phyloP scores from a whole-genome alignment of 92 coral and sea anemone genomes.

The Meandrina meandrites region DNA sequence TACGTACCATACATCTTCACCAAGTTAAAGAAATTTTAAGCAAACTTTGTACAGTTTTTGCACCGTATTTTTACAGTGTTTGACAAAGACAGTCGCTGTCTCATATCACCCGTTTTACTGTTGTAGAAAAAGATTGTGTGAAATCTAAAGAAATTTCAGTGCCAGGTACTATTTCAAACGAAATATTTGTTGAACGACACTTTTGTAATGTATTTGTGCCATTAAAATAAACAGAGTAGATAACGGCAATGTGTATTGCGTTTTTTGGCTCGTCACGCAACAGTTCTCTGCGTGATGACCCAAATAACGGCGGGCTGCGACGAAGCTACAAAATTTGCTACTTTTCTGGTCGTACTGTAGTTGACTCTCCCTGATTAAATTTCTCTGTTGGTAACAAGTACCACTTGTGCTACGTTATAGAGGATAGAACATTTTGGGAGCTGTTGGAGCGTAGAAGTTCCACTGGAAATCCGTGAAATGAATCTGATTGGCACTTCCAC shows the following conservation, averaged over 20 bases:
- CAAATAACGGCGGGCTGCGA: neutral
- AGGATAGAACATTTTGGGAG: no score
- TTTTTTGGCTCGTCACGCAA: neutral
- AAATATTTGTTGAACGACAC: neutral
- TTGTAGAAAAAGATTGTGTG: neutral
- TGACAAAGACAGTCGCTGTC: no score
- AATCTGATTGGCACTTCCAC: no score
- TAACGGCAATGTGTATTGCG: neutral
- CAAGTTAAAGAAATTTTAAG: neutral
- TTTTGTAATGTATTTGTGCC: neutral
- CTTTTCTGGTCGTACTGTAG: no score
- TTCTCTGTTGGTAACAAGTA: no score
- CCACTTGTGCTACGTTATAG: no score
- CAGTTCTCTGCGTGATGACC: neutral
- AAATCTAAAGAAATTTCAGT: neutral
- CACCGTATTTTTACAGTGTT: neutral
- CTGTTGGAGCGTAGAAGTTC: no score
- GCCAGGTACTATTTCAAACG: neutral
- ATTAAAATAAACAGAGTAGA: neutral
- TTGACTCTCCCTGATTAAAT: no score
- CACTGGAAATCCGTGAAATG: no score
- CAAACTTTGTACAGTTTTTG: neutral
- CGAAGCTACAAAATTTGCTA: no score
- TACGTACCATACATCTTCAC: constrained; percentile 6
- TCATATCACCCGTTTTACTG: neutral